Percentiles rank a stretch among this genome's conserved stretches.
Conservation (phyloP, 2,113 vertebrate genomes). For the Ptyas mucosa region DNA sequence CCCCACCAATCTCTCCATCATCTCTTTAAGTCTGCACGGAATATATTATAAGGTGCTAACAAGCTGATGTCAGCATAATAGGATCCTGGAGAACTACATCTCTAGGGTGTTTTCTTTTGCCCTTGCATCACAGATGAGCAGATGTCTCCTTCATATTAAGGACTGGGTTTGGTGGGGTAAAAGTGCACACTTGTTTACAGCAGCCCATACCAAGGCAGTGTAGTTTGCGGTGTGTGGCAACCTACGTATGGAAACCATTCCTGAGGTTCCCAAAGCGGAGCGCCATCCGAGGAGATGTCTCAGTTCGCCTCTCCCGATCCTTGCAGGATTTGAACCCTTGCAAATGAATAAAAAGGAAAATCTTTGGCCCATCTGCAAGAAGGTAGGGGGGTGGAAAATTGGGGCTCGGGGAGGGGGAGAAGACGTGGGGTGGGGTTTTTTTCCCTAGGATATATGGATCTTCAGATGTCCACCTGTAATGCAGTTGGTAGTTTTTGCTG, state of each 20-base stretch:
- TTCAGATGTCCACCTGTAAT: neutral
- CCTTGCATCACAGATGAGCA: neutral
- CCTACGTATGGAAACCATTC: neutral
- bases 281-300: neutral
- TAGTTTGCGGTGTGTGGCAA: neutral
- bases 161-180: neutral
- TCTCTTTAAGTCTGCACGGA: neutral
- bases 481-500: neutral
- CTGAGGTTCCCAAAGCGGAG: neutral
- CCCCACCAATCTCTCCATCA: neutral
- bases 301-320: neutral
- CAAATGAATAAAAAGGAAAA: neutral
- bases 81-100: neutral
- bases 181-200: neutral
- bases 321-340: neutral
- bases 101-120: neutral
- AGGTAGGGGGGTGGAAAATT: neutral
- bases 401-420: neutral
- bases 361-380: neutral
- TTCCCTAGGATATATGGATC: neutral
- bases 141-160: neutral
- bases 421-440: neutral
- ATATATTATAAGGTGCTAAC: neutral
- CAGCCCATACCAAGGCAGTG: neutral
- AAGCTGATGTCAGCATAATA: neutral